Conservation (phyloP, 2,113 vertebrate species). For the Stictonetta naevosa region DNA sequence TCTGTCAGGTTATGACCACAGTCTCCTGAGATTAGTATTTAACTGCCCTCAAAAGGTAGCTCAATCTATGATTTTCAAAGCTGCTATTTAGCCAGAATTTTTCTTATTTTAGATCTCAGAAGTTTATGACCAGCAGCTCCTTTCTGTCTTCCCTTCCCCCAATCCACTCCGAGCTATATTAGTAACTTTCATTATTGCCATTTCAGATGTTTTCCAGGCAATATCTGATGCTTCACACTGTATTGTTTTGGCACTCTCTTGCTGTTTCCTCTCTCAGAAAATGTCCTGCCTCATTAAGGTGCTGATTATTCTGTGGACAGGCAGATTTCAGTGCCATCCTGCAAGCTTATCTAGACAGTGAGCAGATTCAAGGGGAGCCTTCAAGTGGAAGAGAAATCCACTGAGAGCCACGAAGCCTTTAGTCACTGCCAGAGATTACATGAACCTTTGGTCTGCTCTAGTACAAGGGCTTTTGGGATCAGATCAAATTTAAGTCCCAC, state of each 20-base stretch:
- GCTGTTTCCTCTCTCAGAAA: not conserved
- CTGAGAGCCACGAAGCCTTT: not conserved
- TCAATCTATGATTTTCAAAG: conserved; percentile 33
- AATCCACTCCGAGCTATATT: not conserved
- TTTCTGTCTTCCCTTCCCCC: not conserved
- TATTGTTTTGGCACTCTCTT: not conserved
- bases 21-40: not conserved
- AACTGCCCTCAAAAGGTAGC: not conserved
- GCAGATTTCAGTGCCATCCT: not conserved
- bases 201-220: not conserved
- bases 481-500: conserved; percentile 3
- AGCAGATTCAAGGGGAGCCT: not conserved
- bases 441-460: not conserved
- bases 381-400: conserved; percentile 6
- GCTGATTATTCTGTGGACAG: not conserved
- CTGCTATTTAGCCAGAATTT: conserved; percentile 16
- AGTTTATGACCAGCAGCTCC: not conserved
- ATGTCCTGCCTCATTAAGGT: not conserved
- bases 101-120: conserved; percentile 30
- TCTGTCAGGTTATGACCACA: not conserved
- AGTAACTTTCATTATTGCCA: not conserved
- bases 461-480: conserved; percentile 5
- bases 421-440: not conserved
- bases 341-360: not conserved
- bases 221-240: not conserved